Percentiles rank a stretch among this genome's conserved stretches.
These are phyloP conservation scores for Muscina levida DNA, from an alignment of 2,888 invertebrate genomes.

Conservation along the genomic window DNA sequence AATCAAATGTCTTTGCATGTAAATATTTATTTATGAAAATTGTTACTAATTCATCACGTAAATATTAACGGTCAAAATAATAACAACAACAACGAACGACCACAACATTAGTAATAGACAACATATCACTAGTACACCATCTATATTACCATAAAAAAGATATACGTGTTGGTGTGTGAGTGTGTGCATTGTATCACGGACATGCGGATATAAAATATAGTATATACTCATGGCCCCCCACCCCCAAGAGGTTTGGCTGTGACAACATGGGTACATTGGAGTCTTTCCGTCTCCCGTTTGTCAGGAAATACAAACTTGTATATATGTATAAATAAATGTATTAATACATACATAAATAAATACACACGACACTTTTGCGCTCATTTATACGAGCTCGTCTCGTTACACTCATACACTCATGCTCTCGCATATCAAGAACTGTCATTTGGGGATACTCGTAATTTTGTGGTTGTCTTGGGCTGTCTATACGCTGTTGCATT, in stretches of 20 bases:
- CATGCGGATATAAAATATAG: too few relatives aligned
- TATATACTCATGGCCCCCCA: too few relatives aligned
- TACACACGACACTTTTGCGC: too few relatives aligned
- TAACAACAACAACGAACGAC: not conserved
- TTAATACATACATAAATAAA: conserved; percentile 14
- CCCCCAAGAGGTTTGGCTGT: too few relatives aligned
- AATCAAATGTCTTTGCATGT: conserved; percentile 4
- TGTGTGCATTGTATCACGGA: too few relatives aligned
- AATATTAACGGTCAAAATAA: conserved; percentile 22
- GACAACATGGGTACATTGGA: not conserved
- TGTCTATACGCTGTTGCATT: too few relatives aligned
- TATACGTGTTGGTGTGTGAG: too few relatives aligned
- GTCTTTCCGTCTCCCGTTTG: conserved; percentile 33
- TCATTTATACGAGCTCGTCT: too few relatives aligned
- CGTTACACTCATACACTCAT: not conserved
- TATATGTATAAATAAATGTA: not conserved
- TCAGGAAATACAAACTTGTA: not conserved
- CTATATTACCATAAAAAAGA: too few relatives aligned
- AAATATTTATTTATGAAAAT: conserved; percentile 28
- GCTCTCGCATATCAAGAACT: not conserved
- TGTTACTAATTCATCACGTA: conserved; percentile 27
- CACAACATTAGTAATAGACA: not conserved
- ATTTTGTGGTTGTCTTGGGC: conserved; percentile 5
- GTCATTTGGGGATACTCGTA: not conserved
- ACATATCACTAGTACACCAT: not conserved